phyloP scores from a whole-genome alignment of 2,797 vertebrate species.

The Pampus argenteus region DNA sequence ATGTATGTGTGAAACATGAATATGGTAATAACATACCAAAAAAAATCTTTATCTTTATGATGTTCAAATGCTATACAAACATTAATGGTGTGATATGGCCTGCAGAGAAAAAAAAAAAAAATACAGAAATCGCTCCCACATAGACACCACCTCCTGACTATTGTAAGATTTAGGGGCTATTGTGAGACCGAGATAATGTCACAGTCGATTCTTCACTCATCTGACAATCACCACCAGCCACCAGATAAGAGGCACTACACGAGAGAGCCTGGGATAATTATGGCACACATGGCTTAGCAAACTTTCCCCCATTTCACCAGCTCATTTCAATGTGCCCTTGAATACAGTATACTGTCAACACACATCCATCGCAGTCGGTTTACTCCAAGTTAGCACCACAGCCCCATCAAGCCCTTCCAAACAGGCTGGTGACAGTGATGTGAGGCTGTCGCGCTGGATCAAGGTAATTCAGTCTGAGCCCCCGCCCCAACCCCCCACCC shows the following conservation, averaged over 20 bases:
- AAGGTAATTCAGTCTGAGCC: slow-evolving; percentile 84
- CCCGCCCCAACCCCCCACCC: slow-evolving; percentile 4
- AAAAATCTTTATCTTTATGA: neutral
- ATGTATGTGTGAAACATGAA: neutral
- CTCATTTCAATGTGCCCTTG: slow-evolving; percentile 87
- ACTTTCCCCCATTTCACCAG: slow-evolving; percentile 72
- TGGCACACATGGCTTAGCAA: slow-evolving; percentile 79
- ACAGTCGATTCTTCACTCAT: slow-evolving; percentile 68
- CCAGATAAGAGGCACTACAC: slow-evolving; percentile 72
- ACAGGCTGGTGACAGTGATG: slow-evolving; percentile 87
- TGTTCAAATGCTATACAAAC: neutral
- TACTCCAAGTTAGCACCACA: slow-evolving; percentile 83
- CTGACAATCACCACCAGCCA: slow-evolving; percentile 74
- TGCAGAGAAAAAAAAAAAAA: slow-evolving; percentile 6
- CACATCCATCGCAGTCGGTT: slow-evolving; percentile 81
- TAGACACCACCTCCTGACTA: slow-evolving; percentile 44
- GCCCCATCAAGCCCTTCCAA: slow-evolving; percentile 82
- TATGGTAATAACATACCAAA: neutral
- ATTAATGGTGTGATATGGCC: slow-evolving; percentile 19
- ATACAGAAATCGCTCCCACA: slow-evolving; percentile 25
- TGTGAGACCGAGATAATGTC: slow-evolving; percentile 68
- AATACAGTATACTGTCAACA: slow-evolving; percentile 85
- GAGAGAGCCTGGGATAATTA: slow-evolving; percentile 73
- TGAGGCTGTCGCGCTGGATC: slow-evolving; percentile 85
- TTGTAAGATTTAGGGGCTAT: slow-evolving; percentile 34